These are phyloP conservation scores for Nephrotoma appendiculata DNA, from an alignment of 2,888 invertebrate genomes.

Conservation along the genomic window DNA sequence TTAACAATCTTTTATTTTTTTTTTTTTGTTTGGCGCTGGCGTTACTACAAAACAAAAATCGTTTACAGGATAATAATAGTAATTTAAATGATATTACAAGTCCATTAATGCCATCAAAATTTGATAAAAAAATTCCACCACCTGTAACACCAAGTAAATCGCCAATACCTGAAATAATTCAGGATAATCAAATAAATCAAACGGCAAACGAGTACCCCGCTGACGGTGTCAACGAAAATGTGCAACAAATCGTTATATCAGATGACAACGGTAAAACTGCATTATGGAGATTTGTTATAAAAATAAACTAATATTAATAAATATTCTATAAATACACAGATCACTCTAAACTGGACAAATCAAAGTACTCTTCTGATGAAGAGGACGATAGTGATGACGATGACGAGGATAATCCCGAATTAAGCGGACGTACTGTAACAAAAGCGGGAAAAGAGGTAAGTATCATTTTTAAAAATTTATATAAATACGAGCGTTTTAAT, in stretches of 20 bases:
- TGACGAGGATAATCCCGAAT: slow-evolving; percentile 50
- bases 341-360: not conserved
- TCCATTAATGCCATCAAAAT: slow-evolving; percentile 1
- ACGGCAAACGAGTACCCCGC: not conserved
- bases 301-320: not conserved
- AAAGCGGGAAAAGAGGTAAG: slow-evolving; percentile 60
- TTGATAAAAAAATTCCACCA: slow-evolving; percentile 10
- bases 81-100: not conserved
- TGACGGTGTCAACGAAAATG: not conserved
- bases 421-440: slow-evolving; percentile 67
- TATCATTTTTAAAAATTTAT: not conserved
- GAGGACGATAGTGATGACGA: slow-evolving; percentile 22
- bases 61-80: not conserved
- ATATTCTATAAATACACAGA: not conserved
- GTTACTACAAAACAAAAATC: not conserved
- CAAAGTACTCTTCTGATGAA: slow-evolving; percentile 5
- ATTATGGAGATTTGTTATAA: not conserved
- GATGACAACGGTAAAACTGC: not conserved
- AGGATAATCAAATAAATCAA: slow-evolving; percentile 5
- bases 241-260: not conserved
- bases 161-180: slow-evolving; percentile 10
- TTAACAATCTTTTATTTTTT: not conserved
- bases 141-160: slow-evolving; percentile 9
- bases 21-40: not conserved
- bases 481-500: not conserved